Evolutionary conservation across 2,888 invertebrate species (phyloP).

Genomic region (Crossocerus cetratus): DNA sequence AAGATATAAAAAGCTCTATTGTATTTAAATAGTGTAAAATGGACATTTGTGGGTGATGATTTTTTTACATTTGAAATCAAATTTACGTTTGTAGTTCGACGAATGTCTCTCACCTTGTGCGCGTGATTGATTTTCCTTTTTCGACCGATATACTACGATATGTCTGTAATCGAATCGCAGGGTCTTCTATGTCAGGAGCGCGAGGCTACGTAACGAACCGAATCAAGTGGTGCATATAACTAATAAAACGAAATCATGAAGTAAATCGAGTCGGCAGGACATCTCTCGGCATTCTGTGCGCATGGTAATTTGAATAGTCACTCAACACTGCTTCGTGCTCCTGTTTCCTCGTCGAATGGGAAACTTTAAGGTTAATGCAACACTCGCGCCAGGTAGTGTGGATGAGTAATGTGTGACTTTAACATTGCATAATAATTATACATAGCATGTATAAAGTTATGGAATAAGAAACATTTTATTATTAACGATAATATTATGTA

Average conservation of each 20-base stretch:
- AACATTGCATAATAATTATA: slow-evolving; percentile 77
- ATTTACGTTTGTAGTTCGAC: slow-evolving; percentile 76
- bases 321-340: slow-evolving; percentile 50
- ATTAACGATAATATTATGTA: slow-evolving; percentile 73
- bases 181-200: slow-evolving; percentile 58
- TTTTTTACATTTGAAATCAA: slow-evolving; percentile 75
- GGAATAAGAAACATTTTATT: slow-evolving; percentile 74
- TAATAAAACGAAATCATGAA: slow-evolving; percentile 35
- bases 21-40: slow-evolving; percentile 78
- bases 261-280: slow-evolving; percentile 36
- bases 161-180: slow-evolving; percentile 58
- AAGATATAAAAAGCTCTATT: slow-evolving; percentile 76
- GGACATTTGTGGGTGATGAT: slow-evolving; percentile 75
- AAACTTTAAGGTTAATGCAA: slow-evolving; percentile 62
- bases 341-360: slow-evolving; percentile 39
- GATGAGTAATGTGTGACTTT: slow-evolving; percentile 73
- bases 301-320: slow-evolving; percentile 36
- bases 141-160: slow-evolving; percentile 47
- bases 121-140: slow-evolving; percentile 74
- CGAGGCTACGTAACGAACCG: slow-evolving; percentile 44
- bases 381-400: slow-evolving; percentile 70
- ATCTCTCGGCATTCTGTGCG: slow-evolving; percentile 57
- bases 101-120: slow-evolving; percentile 76
- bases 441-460: slow-evolving; percentile 77
- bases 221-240: slow-evolving; percentile 39